Base-by-base conservation (phyloP, 2,797 vertebrate species). In the Clarias laeviceps region DNA sequence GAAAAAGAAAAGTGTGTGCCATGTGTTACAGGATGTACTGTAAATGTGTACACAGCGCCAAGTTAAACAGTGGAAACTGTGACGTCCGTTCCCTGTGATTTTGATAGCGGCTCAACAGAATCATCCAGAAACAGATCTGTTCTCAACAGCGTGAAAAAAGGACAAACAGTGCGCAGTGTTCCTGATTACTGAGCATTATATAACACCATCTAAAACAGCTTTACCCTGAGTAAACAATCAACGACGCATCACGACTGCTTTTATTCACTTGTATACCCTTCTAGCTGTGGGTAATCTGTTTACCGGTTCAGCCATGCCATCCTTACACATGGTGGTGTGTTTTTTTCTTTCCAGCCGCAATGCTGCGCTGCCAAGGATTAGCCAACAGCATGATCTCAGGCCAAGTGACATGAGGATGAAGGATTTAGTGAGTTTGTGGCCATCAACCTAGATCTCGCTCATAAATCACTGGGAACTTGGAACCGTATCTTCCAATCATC, bases 31-130 rank as follows among this genome's bases (percentile, higher is more conserved):
- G 77, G 54, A 84, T 6, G 24, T 74, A 37, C n/a, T 77, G 69
- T 69, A 80, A 12, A 57, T 59, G 29, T 11, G 61, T 79, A 85
- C 68, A 80, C 69, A 59, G 29, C 18, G 62, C 24, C 0, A 37
- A 84, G 54, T 70, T 82, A 72, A 86, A 84, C 83, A 86, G 20
- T 82, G 88, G 88, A 89, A 85, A 87, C 37, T 83, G 40, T 88
- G 85, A 86, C 85, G 76, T 87, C 22, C 27, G 3, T 40, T 45
- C 11, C 61, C 64, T 82, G 50, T 2, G 59, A 66, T 77, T 84
- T 32, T 72, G 87, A 82, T 85, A 70, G 70, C 59, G 5, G 22
- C 14, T 14, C 68, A 64, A 72, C 5, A 0, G 66, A 57, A 22
- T 50, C 14, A 54, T 50, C 65, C 62, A 81, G 54, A 73, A 54